phyloP scores from a whole-genome alignment of 1,140 invertebrate genomes.

The Hylyphantes graminicola region DNA sequence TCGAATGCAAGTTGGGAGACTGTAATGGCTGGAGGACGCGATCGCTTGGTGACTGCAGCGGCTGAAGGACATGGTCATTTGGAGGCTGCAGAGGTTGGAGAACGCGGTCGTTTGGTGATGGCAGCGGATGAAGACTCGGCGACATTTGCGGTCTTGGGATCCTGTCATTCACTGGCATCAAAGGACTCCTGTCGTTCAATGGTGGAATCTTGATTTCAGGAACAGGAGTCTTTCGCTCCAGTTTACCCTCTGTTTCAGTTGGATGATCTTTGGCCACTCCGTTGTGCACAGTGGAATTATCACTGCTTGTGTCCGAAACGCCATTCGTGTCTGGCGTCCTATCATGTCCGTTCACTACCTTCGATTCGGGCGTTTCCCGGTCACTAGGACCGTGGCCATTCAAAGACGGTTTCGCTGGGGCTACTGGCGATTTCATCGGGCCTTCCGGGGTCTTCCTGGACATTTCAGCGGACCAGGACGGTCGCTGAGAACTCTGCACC shows the following conservation, averaged over 20 bases:
- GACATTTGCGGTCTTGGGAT: neutral
- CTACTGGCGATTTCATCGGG: neutral
- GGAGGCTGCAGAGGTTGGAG: too few relatives aligned
- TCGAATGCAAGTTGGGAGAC: neutral
- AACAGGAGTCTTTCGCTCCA: neutral
- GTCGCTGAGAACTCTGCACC: conserved; percentile 3
- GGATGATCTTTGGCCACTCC: neutral
- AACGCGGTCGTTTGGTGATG: neutral
- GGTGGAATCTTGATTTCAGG: conserved; percentile 15
- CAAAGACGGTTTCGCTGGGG: conserved; percentile 40
- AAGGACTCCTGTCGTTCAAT: conserved; percentile 28
- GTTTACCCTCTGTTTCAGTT: conserved; percentile 13
- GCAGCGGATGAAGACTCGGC: neutral
- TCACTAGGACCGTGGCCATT: conserved; percentile 19
- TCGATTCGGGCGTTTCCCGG: neutral
- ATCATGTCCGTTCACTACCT: conserved; percentile 5
- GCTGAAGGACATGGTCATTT: too few relatives aligned
- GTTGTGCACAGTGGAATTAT: conserved; percentile 22
- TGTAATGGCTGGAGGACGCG: neutral
- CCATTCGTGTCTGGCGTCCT: conserved; percentile 37
- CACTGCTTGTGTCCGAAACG: conserved; percentile 49
- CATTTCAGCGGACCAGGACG: conserved; percentile 12
- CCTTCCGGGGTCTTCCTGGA: conserved; percentile 19
- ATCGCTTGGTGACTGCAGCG: neutral
- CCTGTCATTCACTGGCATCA: neutral